Percentiles rank a stretch among this genome's conserved stretches.
Evolutionary conservation across 2,797 vertebrate genomes (phyloP).

Genomic region (Mionectes olivaceus): DNA sequence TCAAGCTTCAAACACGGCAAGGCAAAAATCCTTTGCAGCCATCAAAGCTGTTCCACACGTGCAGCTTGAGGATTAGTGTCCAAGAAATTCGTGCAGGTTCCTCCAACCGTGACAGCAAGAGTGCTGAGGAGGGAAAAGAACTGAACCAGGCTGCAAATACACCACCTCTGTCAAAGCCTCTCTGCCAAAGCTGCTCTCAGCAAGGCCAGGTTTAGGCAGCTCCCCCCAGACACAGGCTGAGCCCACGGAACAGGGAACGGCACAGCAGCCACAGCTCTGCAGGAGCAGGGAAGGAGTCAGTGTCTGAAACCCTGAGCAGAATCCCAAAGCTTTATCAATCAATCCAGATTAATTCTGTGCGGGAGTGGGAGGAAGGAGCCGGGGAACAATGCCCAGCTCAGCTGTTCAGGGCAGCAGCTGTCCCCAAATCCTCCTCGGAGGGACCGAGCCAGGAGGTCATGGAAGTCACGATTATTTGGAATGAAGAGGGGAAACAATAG

Average conservation of each 20-base stretch:
- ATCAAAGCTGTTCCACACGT: not conserved
- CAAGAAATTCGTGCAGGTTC: not conserved
- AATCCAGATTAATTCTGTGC: not conserved
- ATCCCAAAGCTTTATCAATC: not conserved
- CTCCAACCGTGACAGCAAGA: not conserved
- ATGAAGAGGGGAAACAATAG: conserved; percentile 61
- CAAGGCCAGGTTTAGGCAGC: not conserved
- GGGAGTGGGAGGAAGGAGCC: not conserved
- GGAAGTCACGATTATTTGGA: conserved; percentile 52
- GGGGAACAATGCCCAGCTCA: conserved; percentile 32
- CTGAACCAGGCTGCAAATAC: not conserved
- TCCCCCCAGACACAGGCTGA: not conserved
- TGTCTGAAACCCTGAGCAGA: not conserved
- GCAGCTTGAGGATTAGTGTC: not conserved
- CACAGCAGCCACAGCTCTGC: not conserved
- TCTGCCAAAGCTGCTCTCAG: not conserved
- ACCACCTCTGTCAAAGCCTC: not conserved
- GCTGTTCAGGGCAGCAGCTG: conserved; percentile 68
- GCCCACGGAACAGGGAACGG: not conserved
- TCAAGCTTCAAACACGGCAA: not conserved
- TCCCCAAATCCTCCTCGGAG: conserved; percentile 16
- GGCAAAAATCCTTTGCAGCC: not conserved
- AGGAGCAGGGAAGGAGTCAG: not conserved
- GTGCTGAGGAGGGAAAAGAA: not conserved
- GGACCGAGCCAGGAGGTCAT: conserved; percentile 45